These are phyloP conservation scores for Aricia artaxerxes DNA, from an alignment of 2,888 invertebrate genomes.

Conservation along the genomic window DNA sequence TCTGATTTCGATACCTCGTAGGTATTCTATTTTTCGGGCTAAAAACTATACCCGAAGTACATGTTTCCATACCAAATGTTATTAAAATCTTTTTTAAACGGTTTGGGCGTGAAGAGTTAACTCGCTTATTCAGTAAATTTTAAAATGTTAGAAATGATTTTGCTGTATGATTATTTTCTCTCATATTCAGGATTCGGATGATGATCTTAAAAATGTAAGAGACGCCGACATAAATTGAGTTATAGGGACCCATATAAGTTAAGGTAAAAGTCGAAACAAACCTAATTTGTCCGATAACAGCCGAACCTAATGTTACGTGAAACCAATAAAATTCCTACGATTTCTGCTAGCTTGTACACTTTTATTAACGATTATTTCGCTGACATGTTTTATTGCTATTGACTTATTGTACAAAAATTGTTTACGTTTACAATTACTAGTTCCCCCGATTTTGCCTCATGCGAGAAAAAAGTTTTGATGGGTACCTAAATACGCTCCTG, in stretches of 20 bases:
- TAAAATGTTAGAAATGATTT: no score
- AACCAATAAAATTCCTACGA: conserved; percentile 65
- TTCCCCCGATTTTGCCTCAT: no score
- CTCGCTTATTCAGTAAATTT: no score
- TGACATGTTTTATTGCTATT: conserved; percentile 32
- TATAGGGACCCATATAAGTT: neutral
- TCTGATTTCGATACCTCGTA: no score
- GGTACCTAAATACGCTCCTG: no score
- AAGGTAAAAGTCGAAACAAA: conserved; percentile 40
- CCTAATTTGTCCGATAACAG: conserved; percentile 46
- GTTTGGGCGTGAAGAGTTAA: neutral
- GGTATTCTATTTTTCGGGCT: no score
- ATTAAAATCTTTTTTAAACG: neutral
- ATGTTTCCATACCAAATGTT: neutral
- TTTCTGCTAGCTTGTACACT: conserved; percentile 58
- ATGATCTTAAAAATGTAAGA: neutral
- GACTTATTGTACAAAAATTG: neutral
- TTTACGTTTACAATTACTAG: neutral
- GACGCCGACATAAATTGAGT: neutral
- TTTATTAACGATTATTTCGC: conserved; percentile 43
- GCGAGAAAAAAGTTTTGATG: no score
- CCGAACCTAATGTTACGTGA: conserved; percentile 59
- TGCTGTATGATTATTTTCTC: no score
- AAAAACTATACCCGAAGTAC: no score
- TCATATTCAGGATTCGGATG: neutral